These are phyloP conservation scores for Liparis tanakae DNA, from an alignment of 2,797 vertebrate genomes.

Conservation along the genomic window DNA sequence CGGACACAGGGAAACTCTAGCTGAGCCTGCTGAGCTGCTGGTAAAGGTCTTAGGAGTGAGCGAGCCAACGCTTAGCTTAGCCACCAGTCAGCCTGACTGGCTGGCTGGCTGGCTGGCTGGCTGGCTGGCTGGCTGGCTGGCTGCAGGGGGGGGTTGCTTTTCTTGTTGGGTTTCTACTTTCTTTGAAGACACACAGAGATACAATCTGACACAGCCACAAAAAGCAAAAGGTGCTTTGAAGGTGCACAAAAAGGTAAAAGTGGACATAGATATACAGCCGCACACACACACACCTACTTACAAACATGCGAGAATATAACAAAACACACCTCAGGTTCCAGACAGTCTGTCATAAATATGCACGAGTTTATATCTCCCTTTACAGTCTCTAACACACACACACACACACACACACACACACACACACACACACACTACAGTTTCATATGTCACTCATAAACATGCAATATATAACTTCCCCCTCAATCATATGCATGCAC, in stretches of 20 bases:
- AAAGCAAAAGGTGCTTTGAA: conserved; percentile 20
- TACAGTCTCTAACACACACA: conserved; percentile 17
- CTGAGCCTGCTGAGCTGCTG: conserved; percentile 57
- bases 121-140: conserved; percentile 41
- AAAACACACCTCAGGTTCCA: conserved; percentile 17
- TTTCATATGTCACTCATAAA: conserved; percentile 59
- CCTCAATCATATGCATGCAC: conserved; percentile 43
- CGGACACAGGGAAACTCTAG: conserved; percentile 72
- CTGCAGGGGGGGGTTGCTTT: conserved; percentile 24
- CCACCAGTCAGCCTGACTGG: conserved; percentile 62
- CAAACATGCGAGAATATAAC: conserved; percentile 20
- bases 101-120: conserved; percentile 34
- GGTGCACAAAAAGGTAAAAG: conserved; percentile 4
- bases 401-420: conserved; percentile 11
- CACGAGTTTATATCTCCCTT: conserved; percentile 25
- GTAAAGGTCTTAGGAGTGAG: conserved; percentile 73
- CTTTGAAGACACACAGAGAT: conserved; percentile 40
- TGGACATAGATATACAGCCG: conserved; percentile 3
- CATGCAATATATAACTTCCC: conserved; percentile 51
- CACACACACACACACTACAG: conserved; percentile 24
- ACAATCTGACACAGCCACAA: conserved; percentile 27
- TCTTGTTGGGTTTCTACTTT: conserved; percentile 2
- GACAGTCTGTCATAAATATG: conserved; percentile 30
- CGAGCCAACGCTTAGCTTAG: conserved; percentile 56
- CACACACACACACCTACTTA: conserved; percentile 15